These are phyloP conservation scores for Holothuria scabra DNA, from an alignment of 53 echinoderm and acorn worm species.

Conservation along the genomic window DNA sequence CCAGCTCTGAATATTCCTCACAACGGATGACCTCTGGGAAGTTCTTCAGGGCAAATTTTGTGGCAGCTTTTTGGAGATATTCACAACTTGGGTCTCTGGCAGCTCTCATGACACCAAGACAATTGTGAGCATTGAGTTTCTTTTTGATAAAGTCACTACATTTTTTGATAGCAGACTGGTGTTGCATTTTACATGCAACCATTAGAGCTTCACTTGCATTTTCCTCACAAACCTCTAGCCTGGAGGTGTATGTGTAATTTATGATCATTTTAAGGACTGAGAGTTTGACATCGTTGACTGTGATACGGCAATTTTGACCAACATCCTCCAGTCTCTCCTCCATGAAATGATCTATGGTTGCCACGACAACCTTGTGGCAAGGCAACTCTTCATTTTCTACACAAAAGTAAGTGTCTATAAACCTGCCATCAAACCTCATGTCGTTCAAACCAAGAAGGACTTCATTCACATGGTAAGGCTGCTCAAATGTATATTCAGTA, in stretches of 20 bases:
- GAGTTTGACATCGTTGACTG: constrained; percentile 69
- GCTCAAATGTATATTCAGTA: constrained; percentile 94
- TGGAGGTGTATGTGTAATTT: constrained; percentile 97
- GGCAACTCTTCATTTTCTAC: constrained; percentile 64
- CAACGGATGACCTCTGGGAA: constrained; percentile 92
- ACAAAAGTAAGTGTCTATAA: constrained; percentile 78
- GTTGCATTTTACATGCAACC: constrained; percentile 83
- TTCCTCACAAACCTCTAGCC: constrained; percentile 87
- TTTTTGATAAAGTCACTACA: constrained; percentile 94
- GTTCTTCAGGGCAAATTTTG: constrained; percentile 88
- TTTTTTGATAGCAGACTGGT: constrained; percentile 88
- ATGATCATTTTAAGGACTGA: constrained; percentile 89
- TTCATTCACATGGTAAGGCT: constrained; percentile 97
- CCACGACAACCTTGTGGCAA: constrained; percentile 92
- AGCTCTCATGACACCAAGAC: constrained; percentile 81
- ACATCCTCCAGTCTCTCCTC: constrained; percentile 77
- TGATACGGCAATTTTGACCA: constrained; percentile 64
- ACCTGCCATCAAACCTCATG: constrained; percentile 83
- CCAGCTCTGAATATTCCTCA: constrained; percentile 74
- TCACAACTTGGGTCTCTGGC: constrained; percentile 85
- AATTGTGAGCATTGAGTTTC: constrained; percentile 86
- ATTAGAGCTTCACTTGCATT: constrained; percentile 90
- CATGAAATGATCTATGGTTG: constrained; percentile 85
- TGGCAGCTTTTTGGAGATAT: constrained; percentile 81
- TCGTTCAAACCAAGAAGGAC: constrained; percentile 93